Percentiles rank a stretch among this genome's conserved stretches.
phyloP scores from a whole-genome alignment of 2,797 vertebrate species.

The Lindbergichthys nudifrons region DNA sequence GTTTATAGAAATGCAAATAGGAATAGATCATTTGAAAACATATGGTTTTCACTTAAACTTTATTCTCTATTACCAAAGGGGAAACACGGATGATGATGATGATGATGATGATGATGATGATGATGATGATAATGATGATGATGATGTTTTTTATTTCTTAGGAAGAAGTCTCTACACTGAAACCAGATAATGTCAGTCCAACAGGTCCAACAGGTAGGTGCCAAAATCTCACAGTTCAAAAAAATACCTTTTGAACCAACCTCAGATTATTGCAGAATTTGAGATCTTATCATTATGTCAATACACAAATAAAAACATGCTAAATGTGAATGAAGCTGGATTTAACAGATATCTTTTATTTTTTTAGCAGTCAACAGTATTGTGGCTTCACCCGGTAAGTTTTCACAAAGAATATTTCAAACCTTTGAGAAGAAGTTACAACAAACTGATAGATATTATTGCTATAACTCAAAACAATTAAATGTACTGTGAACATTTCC shows the following conservation, averaged over 20 bases:
- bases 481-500: not conserved
- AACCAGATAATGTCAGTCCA: not conserved
- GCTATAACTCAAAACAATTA: not conserved
- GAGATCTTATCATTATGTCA: not conserved
- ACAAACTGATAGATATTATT: not conserved
- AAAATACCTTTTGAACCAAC: not conserved
- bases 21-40: not conserved
- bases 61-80: too few relatives aligned
- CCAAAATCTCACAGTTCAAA: not conserved
- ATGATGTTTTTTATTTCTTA: slow-evolving; percentile 31
- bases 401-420: not conserved
- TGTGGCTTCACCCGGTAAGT: slow-evolving; percentile 15
- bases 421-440: not conserved
- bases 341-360: not conserved
- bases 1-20: not conserved
- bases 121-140: not conserved
- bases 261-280: not conserved
- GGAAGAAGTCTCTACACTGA: slow-evolving; percentile 7
- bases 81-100: not conserved
- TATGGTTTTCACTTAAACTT: not conserved
- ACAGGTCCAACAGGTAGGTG: slow-evolving; percentile 48
- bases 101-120: not conserved
- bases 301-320: not conserved
- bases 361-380: slow-evolving; percentile 6
- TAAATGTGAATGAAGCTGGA: not conserved